Evolutionary conservation across 2,888 invertebrate species (phyloP).

Genomic region (Drosophila meridionalis): DNA sequence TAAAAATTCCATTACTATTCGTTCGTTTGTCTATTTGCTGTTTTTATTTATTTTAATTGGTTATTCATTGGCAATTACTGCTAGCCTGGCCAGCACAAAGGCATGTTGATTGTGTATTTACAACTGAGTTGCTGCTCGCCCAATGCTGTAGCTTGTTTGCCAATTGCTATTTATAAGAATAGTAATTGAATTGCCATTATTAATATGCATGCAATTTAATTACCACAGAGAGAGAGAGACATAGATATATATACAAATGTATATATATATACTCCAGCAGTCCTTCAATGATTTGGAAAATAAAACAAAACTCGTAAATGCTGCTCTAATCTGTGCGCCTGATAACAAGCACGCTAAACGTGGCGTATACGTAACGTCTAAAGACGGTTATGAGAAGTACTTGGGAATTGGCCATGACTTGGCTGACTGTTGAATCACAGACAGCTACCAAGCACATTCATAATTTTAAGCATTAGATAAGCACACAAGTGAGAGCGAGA

Average conservation of each 20-base stretch:
- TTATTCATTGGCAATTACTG: conserved; percentile 65
- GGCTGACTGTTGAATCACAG: conserved; percentile 40
- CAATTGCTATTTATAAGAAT: conserved; percentile 37
- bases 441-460: conserved; percentile 51
- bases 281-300: conserved; percentile 9
- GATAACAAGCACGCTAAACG: conserved; percentile 34
- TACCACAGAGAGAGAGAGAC: background rate
- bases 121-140: conserved; percentile 4
- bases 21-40: conserved; percentile 38
- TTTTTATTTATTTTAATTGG: conserved; percentile 64
- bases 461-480: conserved; percentile 69
- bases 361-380: conserved; percentile 44
- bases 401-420: conserved; percentile 53
- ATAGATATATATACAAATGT: background rate
- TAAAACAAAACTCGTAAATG: conserved; percentile 38
- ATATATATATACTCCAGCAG: background rate
- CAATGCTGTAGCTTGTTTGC: background rate
- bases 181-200: conserved; percentile 48
- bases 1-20: conserved; percentile 56
- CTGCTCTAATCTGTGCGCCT: conserved; percentile 24
- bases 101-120: conserved; percentile 25
- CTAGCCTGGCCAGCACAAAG: conserved; percentile 19
- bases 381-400: conserved; percentile 11
- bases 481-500: conserved; percentile 26
- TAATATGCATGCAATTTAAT: conserved; percentile 33